Evolutionary conservation across 1,140 invertebrate species (phyloP).

Genomic region (Lysiphlebus fabarum): DNA sequence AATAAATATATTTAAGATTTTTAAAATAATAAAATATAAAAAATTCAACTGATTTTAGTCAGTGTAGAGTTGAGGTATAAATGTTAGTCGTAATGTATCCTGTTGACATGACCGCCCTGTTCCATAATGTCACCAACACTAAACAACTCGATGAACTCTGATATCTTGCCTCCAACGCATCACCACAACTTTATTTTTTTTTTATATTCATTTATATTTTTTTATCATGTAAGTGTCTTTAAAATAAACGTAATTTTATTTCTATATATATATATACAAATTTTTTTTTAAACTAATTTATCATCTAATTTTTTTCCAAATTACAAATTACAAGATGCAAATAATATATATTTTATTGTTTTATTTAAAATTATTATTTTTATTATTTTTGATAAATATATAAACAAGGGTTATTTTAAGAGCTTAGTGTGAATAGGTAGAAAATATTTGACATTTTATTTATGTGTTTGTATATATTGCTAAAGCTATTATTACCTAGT

Average conservation of each 20-base stretch:
- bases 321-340: neutral
- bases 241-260: neutral
- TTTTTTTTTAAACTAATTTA: neutral
- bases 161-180: conserved; percentile 44
- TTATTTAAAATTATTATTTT: no score
- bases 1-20: no score
- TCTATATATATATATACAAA: neutral
- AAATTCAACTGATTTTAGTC: conserved; percentile 21
- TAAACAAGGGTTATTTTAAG: neutral
- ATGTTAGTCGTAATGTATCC: conserved; percentile 47
- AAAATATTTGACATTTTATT: conserved; percentile 49
- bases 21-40: neutral
- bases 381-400: neutral
- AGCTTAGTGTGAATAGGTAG: conserved; percentile 32
- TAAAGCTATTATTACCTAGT: neutral
- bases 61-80: conserved; percentile 30
- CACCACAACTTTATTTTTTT: conserved; percentile 32
- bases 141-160: conserved; percentile 49
- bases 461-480: neutral
- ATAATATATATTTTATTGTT: no score
- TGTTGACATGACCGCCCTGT: conserved; percentile 46
- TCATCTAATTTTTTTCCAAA: neutral
- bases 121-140: conserved; percentile 44
- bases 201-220: conserved; percentile 14
- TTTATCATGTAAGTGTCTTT: neutral